These are phyloP conservation scores for Bothrops jararaca DNA, from an alignment of 2,113 vertebrate genomes.

Conservation along the genomic window DNA sequence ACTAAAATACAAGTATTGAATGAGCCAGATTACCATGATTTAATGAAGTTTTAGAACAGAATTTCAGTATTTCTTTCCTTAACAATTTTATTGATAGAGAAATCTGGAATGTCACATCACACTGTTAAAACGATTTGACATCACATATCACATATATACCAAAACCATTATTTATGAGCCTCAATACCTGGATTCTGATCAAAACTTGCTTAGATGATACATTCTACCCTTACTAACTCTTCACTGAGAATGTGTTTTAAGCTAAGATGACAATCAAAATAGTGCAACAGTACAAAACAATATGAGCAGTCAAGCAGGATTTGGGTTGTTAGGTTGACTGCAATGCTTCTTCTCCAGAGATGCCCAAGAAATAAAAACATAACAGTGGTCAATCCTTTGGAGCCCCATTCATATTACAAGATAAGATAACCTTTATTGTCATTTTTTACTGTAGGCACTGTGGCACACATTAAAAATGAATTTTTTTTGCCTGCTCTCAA, in stretches of 20 bases:
- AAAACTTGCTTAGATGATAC: background rate
- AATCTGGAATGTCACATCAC: background rate
- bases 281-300: background rate
- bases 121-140: background rate
- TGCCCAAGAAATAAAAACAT: too few relatives aligned
- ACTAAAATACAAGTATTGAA: background rate
- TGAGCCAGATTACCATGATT: background rate
- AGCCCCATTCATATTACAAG: too few relatives aligned
- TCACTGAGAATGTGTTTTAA: background rate
- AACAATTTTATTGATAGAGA: background rate
- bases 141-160: background rate
- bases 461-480: too few relatives aligned
- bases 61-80: background rate
- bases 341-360: background rate
- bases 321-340: background rate
- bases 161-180: background rate
- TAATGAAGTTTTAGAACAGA: background rate
- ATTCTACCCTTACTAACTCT: background rate
- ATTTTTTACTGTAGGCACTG: too few relatives aligned
- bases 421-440: too few relatives aligned
- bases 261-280: background rate
- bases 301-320: background rate
- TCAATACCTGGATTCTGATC: background rate
- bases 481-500: too few relatives aligned
- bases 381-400: background rate